Conservation (phyloP, 2,888 invertebrate genomes). For the Nymphalis polychloros region DNA sequence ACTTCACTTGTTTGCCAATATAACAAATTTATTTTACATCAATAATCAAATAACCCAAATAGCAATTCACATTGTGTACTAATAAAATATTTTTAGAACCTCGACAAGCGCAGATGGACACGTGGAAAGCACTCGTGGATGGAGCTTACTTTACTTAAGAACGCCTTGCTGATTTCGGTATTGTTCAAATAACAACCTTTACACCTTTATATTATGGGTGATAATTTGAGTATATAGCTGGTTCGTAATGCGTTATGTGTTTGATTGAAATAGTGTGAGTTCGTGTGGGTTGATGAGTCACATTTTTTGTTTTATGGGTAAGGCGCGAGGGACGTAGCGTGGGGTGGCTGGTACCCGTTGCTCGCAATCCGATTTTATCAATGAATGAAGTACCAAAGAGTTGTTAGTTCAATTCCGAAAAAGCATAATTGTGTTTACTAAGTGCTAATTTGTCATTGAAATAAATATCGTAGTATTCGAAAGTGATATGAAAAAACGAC, state of each 20-base stretch:
- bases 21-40: too few species aligned
- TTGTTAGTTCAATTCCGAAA: too few species aligned
- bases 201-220: slow-evolving; percentile 62
- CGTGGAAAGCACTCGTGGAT: too few species aligned
- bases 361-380: slow-evolving; percentile 81
- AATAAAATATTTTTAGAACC: too few species aligned
- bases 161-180: slow-evolving; percentile 53
- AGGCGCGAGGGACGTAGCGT: slow-evolving; percentile 76
- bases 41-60: too few species aligned
- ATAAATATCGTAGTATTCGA: too few species aligned
- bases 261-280: slow-evolving; percentile 54
- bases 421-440: too few species aligned
- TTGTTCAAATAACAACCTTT: slow-evolving; percentile 58
- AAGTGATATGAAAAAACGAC: too few species aligned
- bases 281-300: slow-evolving; percentile 81
- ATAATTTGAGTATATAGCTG: slow-evolving; percentile 57
- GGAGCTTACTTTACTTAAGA: slow-evolving; percentile 61
- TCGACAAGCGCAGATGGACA: too few species aligned
- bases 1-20: too few species aligned
- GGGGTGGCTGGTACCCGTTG: slow-evolving; percentile 72
- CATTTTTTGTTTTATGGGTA: slow-evolving; percentile 83
- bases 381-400: slow-evolving; percentile 73
- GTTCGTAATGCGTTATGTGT: slow-evolving; percentile 57
- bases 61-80: too few species aligned
- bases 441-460: too few species aligned